Percentiles rank a stretch among this genome's conserved stretches.
Conservation (phyloP, 2,888 invertebrate species). For the Hypena proboscidalis region DNA sequence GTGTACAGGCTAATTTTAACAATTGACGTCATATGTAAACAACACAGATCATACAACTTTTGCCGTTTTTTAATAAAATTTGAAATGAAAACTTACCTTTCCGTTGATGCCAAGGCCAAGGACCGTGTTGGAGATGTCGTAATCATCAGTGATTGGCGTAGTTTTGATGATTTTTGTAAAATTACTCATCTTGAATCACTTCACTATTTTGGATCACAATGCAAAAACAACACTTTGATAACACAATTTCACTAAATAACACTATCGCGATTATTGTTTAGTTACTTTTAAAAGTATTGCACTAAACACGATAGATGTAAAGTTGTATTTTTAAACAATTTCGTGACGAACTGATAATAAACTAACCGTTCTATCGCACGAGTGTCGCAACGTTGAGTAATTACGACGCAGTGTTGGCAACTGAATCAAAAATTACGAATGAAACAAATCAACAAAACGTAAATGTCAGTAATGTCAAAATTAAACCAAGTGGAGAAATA, state of each 20-base stretch:
- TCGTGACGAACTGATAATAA: constrained; percentile 16
- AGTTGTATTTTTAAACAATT: constrained; percentile 15
- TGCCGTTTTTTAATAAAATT: constrained; percentile 20
- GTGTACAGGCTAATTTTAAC: constrained; percentile 49
- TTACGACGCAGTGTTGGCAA: constrained; percentile 21
- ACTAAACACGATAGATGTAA: constrained; percentile 18
- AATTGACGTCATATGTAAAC: constrained; percentile 65
- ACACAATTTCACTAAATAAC: constrained; percentile 41
- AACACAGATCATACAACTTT: constrained; percentile 34
- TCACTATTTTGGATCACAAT: constrained; percentile 44
- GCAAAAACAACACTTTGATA: constrained; percentile 40
- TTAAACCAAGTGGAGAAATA: too few species aligned
- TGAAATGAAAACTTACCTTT: constrained; percentile 84
- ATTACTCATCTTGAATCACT: constrained; percentile 69
- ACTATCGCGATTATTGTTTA: constrained; percentile 8
- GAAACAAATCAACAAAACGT: background rate
- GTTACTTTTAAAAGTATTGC: constrained; percentile 12
- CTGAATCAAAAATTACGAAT: background rate
- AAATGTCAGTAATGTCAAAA: too few species aligned
- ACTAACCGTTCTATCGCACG: constrained; percentile 10
- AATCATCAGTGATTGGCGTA: constrained; percentile 94
- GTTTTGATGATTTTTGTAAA: constrained; percentile 87
- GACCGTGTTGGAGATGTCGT: constrained; percentile 96
- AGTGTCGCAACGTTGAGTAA: constrained; percentile 36
- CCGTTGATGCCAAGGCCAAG: constrained; percentile 99